Base-by-base conservation (phyloP, 2,797 vertebrate species). In the Otus scops region DNA sequence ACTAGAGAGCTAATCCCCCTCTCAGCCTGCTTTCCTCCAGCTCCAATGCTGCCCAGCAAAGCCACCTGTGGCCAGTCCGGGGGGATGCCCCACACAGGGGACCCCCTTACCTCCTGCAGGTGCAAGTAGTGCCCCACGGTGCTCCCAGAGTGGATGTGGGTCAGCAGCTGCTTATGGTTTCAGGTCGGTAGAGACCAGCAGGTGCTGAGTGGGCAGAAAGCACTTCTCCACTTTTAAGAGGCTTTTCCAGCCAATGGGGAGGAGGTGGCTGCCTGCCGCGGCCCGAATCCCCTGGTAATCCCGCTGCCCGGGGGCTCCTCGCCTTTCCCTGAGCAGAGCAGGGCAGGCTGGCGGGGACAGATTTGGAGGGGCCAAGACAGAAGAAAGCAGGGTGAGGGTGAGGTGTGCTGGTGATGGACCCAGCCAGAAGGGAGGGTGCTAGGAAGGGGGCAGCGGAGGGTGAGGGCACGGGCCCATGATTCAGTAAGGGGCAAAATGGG, bases 221-320 rank as follows among this genome's bases (percentile, higher is more conserved):
- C 84, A 89, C 77, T 95, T 96, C 96, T 93, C 84, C 71, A 95
- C 92, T 97, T 97, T 97, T 97, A 97, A 97, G 96, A 97, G 80
- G 96, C 95, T 97, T 97, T 97, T 74, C 90, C 92, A 96, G 91
- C 92, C 96, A 97, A 97, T 95, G 71, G 90, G 94, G 95, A 95
- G 3, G 69, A 93, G 88, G 93, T 91, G 91, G 82, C 93, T 92
- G 95, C 92, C 77, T 94, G 93, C 83, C 17, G 48, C 57, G 7
- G 90, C 92, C 80, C 4, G 85, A 97, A 97, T 97, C 91, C 91
- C 88, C 78, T 1, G 0, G 80, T 97, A 97, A 97, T 97, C 97
- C 97, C 1, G 1, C 59, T 87, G 91, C 88, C 75, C 20, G 13
- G 82, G 70, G 80, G 50, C 82, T 92, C 73, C 83, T 88, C 1